Evolutionary conservation across 2,113 vertebrate species (phyloP), one percentile per base, ranked within the genome.

Genomic region (Athene cunicularia): DNA sequence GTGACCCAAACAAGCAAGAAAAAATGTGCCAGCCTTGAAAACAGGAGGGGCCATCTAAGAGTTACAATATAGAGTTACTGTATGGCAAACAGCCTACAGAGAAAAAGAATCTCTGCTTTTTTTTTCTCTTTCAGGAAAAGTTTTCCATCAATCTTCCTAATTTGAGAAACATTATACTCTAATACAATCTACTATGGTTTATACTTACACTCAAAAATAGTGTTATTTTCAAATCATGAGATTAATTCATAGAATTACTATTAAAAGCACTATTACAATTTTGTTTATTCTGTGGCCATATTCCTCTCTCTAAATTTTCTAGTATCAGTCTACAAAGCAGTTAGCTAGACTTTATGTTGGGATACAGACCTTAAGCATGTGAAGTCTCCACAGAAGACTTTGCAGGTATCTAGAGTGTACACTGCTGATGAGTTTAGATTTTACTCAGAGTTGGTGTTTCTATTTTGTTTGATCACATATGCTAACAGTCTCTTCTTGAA

Each of bases 11-110:
- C 18, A 80, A 76, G 28, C 0, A 1, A 59, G 37, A 75, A 84
- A 91, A 89, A 55, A 68, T 5, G 23, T n/a, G 26, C 26, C 47
- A 52, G 35, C 72, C 47, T 53, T 79, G 73, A 56, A 95, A 97
- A 94, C n/a, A 47, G 4, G n/a, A 90, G 16, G 19, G 20, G 27
- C 8, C 43, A 71, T 26, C 27, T 43, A 56, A 22, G 43, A 80
- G 20, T 41, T 86, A 68, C 6, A 8, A n/a, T 53, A 49, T 3
- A 74, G 74, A 73, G 53, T 45, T 91, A 60, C 24, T 47, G 11
- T 27, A 68, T 17, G 14, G 39, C 18, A 82, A 91, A 95, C 88
- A 49, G 7, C 6, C 32, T 80, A 33, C 23, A 79, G 12, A 63
- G 37, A 23, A 79, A 43, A 56, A 86, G 39, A 1, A 35, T 5